These are phyloP conservation scores for Heliocidaris erythrogramma DNA, from an alignment of 35 echinoderm and acorn worm species.

Conservation along the genomic window DNA sequence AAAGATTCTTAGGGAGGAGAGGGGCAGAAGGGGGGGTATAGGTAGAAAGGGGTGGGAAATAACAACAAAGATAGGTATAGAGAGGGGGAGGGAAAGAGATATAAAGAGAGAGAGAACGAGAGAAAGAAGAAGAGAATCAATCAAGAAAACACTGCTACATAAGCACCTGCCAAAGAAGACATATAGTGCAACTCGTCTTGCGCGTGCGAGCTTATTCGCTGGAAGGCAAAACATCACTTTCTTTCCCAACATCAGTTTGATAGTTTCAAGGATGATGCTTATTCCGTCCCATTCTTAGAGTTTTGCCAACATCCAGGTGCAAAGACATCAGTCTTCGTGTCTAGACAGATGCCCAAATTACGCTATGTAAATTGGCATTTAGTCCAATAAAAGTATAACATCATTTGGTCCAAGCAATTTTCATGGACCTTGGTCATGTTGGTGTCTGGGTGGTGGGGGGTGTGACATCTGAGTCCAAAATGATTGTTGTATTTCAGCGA, in stretches of 20 bases:
- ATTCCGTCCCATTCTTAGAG: neutral
- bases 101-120: neutral
- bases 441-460: no score
- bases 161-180: neutral
- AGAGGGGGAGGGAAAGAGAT: neutral
- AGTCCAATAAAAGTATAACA: no score
- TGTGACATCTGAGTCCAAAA: no score
- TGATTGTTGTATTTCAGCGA: no score
- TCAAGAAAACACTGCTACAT: neutral
- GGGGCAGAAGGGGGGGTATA: neutral
- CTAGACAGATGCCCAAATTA: neutral
- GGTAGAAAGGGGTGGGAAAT: neutral
- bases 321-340: neutral
- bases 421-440: no score
- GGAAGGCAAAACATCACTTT: neutral
- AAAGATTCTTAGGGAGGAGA: neutral
- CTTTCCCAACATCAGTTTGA: neutral
- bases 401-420: no score
- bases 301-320: constrained; percentile 8
- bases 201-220: neutral
- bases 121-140: neutral
- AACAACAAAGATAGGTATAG: neutral
- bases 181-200: neutral
- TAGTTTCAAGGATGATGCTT: neutral
- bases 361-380: no score